Conservation (phyloP, 2,797 vertebrate species). For the Spheniscus humboldti region DNA sequence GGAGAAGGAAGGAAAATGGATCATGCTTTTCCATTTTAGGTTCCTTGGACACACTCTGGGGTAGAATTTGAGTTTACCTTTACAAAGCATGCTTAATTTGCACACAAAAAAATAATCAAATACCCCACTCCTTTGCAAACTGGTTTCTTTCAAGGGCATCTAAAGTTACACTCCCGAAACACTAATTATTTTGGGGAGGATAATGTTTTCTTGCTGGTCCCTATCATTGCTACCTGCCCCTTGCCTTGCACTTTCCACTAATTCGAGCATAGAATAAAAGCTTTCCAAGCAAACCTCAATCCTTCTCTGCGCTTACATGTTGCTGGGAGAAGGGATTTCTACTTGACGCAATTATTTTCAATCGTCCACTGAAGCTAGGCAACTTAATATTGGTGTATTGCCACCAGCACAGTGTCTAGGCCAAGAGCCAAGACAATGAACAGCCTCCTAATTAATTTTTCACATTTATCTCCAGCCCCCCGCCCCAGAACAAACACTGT, state of each 20-base stretch:
- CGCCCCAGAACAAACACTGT: conserved; percentile 18
- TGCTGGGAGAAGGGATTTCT: conserved; percentile 30
- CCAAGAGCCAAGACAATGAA: conserved; percentile 13
- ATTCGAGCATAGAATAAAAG: not conserved
- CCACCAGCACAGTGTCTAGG: not conserved
- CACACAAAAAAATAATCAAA: not conserved
- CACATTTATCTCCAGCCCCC: not conserved
- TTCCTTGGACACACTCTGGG: not conserved
- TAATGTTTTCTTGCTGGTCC: not conserved
- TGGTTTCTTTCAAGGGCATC: not conserved
- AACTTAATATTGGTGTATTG: not conserved
- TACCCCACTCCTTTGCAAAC: not conserved
- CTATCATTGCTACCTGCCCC: not conserved
- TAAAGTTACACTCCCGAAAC: not conserved
- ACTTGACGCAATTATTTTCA: not conserved
- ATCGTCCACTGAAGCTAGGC: not conserved
- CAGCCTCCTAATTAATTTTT: conserved; percentile 49
- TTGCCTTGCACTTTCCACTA: not conserved
- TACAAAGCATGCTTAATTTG: not conserved
- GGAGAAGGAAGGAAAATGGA: not conserved
- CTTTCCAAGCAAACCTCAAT: not conserved
- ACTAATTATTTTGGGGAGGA: not conserved
- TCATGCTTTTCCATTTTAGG: not conserved
- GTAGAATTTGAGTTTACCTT: not conserved
- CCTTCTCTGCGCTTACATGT: not conserved